Base-by-base conservation (phyloP, 2,888 invertebrate species). In the Cordylochernes scorpioides region DNA sequence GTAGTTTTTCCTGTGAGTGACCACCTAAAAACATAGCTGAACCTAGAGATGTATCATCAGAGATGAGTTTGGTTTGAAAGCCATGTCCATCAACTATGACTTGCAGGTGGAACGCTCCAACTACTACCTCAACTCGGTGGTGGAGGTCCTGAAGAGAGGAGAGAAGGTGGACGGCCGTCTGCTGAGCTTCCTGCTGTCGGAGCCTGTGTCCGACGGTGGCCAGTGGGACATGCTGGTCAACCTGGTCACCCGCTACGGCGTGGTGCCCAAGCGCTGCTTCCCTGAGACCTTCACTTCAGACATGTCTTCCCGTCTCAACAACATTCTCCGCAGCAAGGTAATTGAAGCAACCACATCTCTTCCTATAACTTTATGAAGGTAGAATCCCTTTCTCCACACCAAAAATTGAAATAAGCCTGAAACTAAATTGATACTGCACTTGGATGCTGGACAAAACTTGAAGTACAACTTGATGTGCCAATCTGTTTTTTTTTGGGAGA, bases 181-280 rank as follows among this genome's bases (percentile, higher is more conserved):
- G 9, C 64, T 78, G 28, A 68, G 70, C 38, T 77, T 73, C 50
- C 53, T 84, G 28, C 58, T 80, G 12, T 55, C 62, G 48, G 72
- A 75, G 47, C 75, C 77, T n/a, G 67, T 68, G 29, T 64, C 64
- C 38, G 78, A 80, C 46, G 78, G 78, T 16, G 80, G 84, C 0
- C 82, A 84, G 50, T 84, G 80, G 82, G 75, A 80, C 49, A 82
- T 84, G 80, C 57, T 82, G 34, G 68, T 71, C 16, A 80, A 80
- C 52, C 55, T 84, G 13, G 67, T 84, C 32, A 72, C 71, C 51
- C 74, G 75, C 48, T 67, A 84, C 48, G 84, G 84, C 9, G 53
- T 84, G 29, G 65, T 84, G 59, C 84, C 84, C 30, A 82, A 84
- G 59, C 67, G 68, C 47, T 71, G 70, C 48, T 82, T 71, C 53